Percentiles rank a stretch among this genome's conserved stretches.
Evolutionary conservation across 2,888 invertebrate genomes (phyloP).

Genomic region (Brachyptera putata): DNA sequence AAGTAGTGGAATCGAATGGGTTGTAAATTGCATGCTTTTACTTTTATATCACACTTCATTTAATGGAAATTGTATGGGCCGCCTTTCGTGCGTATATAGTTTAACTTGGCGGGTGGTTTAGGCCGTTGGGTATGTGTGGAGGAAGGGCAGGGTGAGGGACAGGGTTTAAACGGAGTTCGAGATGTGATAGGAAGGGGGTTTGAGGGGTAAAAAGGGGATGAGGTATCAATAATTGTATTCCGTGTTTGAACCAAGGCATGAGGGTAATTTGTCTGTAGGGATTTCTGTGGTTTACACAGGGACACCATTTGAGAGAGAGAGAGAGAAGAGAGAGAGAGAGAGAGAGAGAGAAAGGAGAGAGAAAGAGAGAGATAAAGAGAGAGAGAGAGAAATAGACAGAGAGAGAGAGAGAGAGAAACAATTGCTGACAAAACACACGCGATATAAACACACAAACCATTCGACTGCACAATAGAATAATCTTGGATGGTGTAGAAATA

Average conservation of each 20-base stretch:
- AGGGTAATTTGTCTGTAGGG: slow-evolving; percentile 13
- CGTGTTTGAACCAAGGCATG: slow-evolving; percentile 7
- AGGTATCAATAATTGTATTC: slow-evolving; percentile 11
- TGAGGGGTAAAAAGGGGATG: background rate
- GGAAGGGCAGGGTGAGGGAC: background rate
- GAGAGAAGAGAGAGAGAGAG: no score
- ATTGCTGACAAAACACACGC: no score
- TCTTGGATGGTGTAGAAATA: no score
- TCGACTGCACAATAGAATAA: no score
- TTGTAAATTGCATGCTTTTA: background rate
- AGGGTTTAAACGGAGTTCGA: background rate
- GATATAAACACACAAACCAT: no score
- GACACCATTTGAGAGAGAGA: no score
- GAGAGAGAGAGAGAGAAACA: no score
- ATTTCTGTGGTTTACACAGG: slow-evolving; percentile 5
- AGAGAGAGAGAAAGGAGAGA: no score
- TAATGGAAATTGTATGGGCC: slow-evolving; percentile 2
- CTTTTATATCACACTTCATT: background rate
- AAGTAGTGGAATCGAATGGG: background rate
- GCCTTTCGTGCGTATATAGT: background rate
- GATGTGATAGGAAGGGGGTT: no score
- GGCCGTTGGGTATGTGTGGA: background rate
- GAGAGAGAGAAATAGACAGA: no score
- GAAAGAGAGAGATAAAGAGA: no score
- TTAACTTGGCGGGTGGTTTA: background rate